These are phyloP conservation scores for Chrysomallon squamiferum DNA, from an alignment of 1,140 invertebrate species.

Conservation along the genomic window DNA sequence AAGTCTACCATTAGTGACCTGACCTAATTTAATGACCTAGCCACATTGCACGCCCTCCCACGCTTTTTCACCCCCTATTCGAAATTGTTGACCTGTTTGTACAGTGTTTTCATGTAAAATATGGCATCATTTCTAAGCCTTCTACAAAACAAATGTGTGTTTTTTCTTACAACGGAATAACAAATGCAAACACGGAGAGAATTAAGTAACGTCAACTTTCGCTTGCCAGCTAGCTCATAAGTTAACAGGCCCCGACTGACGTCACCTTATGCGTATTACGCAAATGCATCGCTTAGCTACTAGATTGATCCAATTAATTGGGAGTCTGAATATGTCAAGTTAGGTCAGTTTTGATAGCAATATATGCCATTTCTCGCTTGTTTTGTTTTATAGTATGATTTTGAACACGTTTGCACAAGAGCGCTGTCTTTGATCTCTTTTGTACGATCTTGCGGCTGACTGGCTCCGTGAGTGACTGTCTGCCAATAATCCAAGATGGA, in stretches of 20 bases:
- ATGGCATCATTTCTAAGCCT: neutral
- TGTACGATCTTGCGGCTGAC: constrained; percentile 13
- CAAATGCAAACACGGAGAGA: neutral
- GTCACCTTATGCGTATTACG: constrained; percentile 14
- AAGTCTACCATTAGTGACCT: constrained; percentile 1
- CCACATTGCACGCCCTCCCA: neutral
- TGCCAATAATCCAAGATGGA: constrained; percentile 12
- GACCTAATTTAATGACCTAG: neutral
- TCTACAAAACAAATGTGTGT: neutral
- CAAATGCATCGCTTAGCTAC: constrained; percentile 20
- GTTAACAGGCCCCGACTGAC: neutral
- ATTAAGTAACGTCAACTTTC: neutral
- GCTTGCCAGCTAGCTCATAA: neutral
- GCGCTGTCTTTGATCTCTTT: neutral
- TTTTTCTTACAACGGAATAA: neutral
- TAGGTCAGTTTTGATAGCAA: constrained; percentile 7
- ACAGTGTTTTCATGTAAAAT: neutral
- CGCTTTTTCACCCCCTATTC: neutral
- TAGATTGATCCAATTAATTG: constrained; percentile 7
- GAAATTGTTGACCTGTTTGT: neutral
- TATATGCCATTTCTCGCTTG: neutral
- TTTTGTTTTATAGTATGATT: neutral
- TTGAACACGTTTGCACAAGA: neutral
- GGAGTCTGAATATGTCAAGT: neutral
- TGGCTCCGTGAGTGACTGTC: neutral